Evolutionary conservation across 1,140 invertebrate genomes (phyloP), one percentile per base, ranked within the genome.

Genomic region (Cherax destructor): DNA sequence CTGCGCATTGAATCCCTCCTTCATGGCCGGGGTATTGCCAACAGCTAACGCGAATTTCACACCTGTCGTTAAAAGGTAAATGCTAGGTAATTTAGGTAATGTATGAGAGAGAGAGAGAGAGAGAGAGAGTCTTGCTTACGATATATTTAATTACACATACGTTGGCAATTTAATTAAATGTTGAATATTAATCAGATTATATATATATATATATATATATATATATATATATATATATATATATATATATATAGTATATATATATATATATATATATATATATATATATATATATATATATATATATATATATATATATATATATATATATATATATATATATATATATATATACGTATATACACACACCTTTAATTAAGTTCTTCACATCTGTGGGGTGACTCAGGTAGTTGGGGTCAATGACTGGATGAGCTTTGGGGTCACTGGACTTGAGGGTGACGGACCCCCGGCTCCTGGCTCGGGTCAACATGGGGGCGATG

Each of bases 401-500:
- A 61, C 83, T 85, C 41, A 91, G 76, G 41, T 91, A 91, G 59
- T 85, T 85, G 11, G 89, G 89, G 76, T 91, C 89, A 41, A 91
- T 79, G 56, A 85, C 52, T 3, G 89, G 89, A 10, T 83, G 7
- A 72, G 47, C 52, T 13, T 49, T 52, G 11, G 89, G 89, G 52
- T 91, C 74, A 41, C 74, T 76, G 4, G 89, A 91, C n/a, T 30
- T 41, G 41, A 91, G 83, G n/a, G 47, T 78, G 21, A 91, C 77
- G 30, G 76, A 69, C 30, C 89, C 89, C 52, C 96, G 96, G 94
- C 98, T 98, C 93, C 96, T 97, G 0, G 98, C 98, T 9, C 98
- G 95, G 74, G 84, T 85, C 41, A 91, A 76, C 95, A 74, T 96
- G 95, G 89, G 89, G 74, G 84, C 78, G 59, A 91, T 85, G 7